These are phyloP conservation scores for Alloplasta piceator DNA, from an alignment of 2,888 invertebrate genomes.

Conservation along the genomic window DNA sequence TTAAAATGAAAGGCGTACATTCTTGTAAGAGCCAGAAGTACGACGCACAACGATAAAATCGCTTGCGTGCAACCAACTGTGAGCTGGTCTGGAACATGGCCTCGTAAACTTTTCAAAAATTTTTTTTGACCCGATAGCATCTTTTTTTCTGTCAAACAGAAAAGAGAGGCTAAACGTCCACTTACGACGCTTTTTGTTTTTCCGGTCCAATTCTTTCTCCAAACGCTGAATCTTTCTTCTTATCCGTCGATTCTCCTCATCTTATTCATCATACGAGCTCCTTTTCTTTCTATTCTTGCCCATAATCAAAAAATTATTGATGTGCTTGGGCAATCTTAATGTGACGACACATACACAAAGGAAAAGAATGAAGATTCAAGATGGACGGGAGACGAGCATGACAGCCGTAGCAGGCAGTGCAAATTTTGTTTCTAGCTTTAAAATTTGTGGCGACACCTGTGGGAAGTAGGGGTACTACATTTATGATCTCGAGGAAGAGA, in stretches of 20 bases:
- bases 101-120: constrained; percentile 39
- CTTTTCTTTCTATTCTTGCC: constrained; percentile 43
- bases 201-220: constrained; percentile 32
- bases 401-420: neutral
- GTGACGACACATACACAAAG: constrained; percentile 48
- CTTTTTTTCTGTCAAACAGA: neutral
- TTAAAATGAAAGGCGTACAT: constrained; percentile 50
- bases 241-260: constrained; percentile 18
- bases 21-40: constrained; percentile 52
- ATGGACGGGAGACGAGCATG: constrained; percentile 21
- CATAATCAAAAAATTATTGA: constrained; percentile 31
- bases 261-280: constrained; percentile 18
- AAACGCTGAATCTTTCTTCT: constrained; percentile 41
- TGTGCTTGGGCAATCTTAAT: constrained; percentile 20
- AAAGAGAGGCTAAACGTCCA: constrained; percentile 44
- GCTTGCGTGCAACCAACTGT: constrained; percentile 35
- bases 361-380: constrained; percentile 47
- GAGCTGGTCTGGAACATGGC: constrained; percentile 32
- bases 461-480: constrained; percentile 42
- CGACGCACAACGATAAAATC: constrained; percentile 56
- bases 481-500: constrained; percentile 47
- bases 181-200: constrained; percentile 40
- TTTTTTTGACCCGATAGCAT: constrained; percentile 22
- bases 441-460: constrained; percentile 44
- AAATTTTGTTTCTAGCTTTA: constrained; percentile 25